These are phyloP conservation scores for Augochlorella aurata DNA, from an alignment of 2,888 invertebrate genomes.

Conservation along the genomic window DNA sequence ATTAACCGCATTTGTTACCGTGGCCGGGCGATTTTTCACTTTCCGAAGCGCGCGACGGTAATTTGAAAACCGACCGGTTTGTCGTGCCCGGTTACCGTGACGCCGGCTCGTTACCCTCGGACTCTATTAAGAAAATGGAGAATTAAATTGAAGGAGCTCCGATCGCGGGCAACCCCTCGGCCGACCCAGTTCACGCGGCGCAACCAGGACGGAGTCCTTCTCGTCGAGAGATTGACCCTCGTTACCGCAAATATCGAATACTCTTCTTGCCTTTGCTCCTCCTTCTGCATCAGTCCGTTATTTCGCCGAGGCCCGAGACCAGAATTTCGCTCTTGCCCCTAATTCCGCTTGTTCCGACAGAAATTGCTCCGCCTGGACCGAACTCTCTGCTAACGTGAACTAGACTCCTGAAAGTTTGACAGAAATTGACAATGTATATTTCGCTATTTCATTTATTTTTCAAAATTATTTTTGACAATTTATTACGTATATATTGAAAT, in stretches of 20 bases:
- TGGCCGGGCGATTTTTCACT: constrained; percentile 34
- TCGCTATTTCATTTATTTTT: no score
- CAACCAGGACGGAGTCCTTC: background rate
- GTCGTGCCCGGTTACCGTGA: background rate
- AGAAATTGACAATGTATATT: no score
- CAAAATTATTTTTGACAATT: no score
- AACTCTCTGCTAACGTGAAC: no score
- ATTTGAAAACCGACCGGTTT: background rate
- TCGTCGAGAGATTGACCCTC: background rate
- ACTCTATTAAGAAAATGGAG: background rate
- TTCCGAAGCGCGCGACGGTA: background rate
- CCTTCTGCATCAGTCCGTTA: background rate
- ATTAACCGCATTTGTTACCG: constrained; percentile 48
- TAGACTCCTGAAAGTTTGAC: no score
- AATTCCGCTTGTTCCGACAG: background rate
- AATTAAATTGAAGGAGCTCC: background rate
- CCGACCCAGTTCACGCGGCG: constrained; percentile 3
- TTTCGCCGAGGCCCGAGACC: background rate
- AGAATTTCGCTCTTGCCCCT: background rate
- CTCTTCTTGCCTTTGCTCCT: background rate
- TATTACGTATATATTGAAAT: no score
- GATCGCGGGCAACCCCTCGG: background rate
- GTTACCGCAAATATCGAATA: background rate
- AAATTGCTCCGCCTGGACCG: background rate
- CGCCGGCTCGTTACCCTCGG: background rate